Evolutionary conservation across 2,888 invertebrate species (phyloP).

Genomic region (Neoascia interrupta): DNA sequence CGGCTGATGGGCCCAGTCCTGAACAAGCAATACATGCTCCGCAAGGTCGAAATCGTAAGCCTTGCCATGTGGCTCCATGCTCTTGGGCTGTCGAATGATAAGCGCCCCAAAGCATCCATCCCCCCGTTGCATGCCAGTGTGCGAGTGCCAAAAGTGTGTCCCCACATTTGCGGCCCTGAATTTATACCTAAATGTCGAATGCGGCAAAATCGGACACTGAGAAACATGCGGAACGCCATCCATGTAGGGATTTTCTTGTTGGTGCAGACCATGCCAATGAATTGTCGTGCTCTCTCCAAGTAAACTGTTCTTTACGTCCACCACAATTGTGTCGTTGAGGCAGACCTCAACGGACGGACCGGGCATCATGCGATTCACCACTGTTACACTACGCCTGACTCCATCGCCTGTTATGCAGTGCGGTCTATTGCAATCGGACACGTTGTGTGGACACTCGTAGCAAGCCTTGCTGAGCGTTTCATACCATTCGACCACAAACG

Average conservation of each 20-base stretch:
- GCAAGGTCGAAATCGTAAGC: slow-evolving; percentile 89
- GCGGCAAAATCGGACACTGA: slow-evolving; percentile 90
- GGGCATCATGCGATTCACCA: slow-evolving; percentile 92
- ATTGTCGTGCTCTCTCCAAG: slow-evolving; percentile 90
- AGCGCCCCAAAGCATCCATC: slow-evolving; percentile 91
- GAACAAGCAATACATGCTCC: slow-evolving; percentile 87
- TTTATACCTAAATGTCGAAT: slow-evolving; percentile 87
- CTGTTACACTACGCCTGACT: slow-evolving; percentile 86
- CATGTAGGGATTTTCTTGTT: slow-evolving; percentile 89
- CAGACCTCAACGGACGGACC: slow-evolving; percentile 94
- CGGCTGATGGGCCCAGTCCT: slow-evolving; percentile 90
- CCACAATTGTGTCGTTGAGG: slow-evolving; percentile 89
- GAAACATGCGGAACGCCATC: slow-evolving; percentile 93
- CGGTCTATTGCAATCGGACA: slow-evolving; percentile 86
- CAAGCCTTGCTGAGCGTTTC: slow-evolving; percentile 94
- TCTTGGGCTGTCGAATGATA: slow-evolving; percentile 85
- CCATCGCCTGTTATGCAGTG: slow-evolving; percentile 94
- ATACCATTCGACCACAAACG: slow-evolving; percentile 86
- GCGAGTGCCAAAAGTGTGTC: slow-evolving; percentile 93
- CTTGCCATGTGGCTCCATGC: slow-evolving; percentile 83
- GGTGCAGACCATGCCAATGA: slow-evolving; percentile 96
- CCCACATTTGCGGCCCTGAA: slow-evolving; percentile 87
- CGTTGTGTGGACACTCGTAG: slow-evolving; percentile 88
- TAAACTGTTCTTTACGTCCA: slow-evolving; percentile 90
- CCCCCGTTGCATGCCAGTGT: slow-evolving; percentile 90